Evolutionary conservation across 2,113 vertebrate genomes (phyloP).

Genomic region (Agelaius phoeniceus): DNA sequence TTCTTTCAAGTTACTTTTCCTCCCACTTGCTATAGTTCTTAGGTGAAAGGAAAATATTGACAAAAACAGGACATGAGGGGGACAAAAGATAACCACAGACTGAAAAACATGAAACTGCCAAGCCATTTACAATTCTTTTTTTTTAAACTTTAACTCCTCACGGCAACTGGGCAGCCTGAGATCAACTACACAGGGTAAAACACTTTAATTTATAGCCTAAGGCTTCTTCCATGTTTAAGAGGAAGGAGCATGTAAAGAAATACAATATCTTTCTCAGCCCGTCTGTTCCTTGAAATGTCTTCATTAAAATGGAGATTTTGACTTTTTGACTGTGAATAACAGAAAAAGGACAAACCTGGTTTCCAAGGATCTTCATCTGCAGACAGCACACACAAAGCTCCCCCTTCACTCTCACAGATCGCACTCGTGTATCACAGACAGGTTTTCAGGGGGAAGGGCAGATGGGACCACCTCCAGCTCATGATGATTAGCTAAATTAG

Average conservation of each 20-base stretch:
- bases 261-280: neutral
- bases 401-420: neutral
- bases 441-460: neutral
- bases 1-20: slow-evolving; percentile 44
- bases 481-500: neutral
- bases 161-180: neutral
- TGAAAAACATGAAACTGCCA: neutral
- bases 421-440: neutral
- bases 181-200: neutral
- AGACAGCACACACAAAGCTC: neutral
- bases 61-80: slow-evolving; percentile 18
- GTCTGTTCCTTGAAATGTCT: slow-evolving; percentile 48
- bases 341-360: slow-evolving; percentile 52
- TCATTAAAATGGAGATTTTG: slow-evolving; percentile 64
- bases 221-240: slow-evolving; percentile 11
- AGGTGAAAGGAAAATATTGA: slow-evolving; percentile 41
- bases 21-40: neutral
- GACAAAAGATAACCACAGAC: neutral
- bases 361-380: slow-evolving; percentile 12
- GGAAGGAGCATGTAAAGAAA: slow-evolving; percentile 26
- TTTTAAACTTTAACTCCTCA: neutral
- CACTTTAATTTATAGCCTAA: slow-evolving; percentile 58
- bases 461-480: neutral
- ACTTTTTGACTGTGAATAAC: slow-evolving; percentile 57
- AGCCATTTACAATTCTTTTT: neutral